Evolutionary conservation across 2,888 invertebrate species (phyloP), one percentile per base, ranked within the genome.

Genomic region (Auanema freiburgensis): DNA sequence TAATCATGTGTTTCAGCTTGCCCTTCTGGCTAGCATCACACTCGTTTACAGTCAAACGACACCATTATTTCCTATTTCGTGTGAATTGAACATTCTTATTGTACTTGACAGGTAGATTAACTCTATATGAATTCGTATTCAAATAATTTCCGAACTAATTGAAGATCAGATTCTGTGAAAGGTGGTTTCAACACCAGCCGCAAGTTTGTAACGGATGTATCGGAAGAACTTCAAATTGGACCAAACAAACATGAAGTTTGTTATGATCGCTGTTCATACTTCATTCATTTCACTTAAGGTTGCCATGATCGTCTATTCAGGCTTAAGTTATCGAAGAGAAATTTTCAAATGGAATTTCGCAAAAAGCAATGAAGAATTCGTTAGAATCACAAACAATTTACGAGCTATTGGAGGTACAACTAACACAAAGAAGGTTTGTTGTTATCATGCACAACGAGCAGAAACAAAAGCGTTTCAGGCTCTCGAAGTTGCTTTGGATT

Each of bases 351-450:
- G 79, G 79, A 79, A 79, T 59, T 80, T 80, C 53, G 80, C 79
- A 23, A 80, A 78, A 52, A 77, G 65, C 44, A 80, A 80, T 61
- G 74, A 78, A 21, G 78, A 80, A 55, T 81, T 81, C 54, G 68
- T 70, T 23, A 50, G 61, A 23, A 74, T 74, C 40, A 69, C 73
- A 6, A 70, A 70, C 54, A 66, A 64, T 6, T 58, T 80, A 33
- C 64, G 80, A 56, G 77, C 79, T 11, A 77, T 79, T 43, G 80
- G 80, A 54, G 80, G 80, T 55, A 80, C 79, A 14, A 80, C 80
- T 4, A 75, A 77, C 58, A 80, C 80, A 1, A 70, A 72, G 53
- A 76, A 74, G 62, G 74, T 70, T 51, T 42, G 25, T 56, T 57
- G 52, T 59, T 52, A 54, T 53, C 41, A 57, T 55, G 41, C 58